These are phyloP conservation scores for Samia ricini DNA, from an alignment of 1,140 invertebrate species.

Conservation along the genomic window DNA sequence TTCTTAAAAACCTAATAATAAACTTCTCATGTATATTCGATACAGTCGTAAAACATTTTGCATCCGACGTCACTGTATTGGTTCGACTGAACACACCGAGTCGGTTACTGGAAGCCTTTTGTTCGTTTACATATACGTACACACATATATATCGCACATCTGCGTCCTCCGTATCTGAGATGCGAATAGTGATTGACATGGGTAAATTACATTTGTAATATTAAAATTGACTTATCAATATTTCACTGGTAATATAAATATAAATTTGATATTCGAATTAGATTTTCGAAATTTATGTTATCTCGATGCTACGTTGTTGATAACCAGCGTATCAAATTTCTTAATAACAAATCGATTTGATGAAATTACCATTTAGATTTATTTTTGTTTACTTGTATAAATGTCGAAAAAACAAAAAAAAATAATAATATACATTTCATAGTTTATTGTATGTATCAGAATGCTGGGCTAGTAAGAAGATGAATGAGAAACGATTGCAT, in stretches of 20 bases:
- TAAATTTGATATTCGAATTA: not conserved
- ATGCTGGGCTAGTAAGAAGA: too few species aligned
- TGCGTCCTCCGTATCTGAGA: slow-evolving; percentile 16
- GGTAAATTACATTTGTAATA: slow-evolving; percentile 12
- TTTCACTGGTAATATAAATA: not conserved
- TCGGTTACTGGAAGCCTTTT: slow-evolving; percentile 36
- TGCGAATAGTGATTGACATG: slow-evolving; percentile 24
- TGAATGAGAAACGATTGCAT: too few species aligned
- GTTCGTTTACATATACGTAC: slow-evolving; percentile 22
- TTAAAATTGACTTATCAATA: slow-evolving; percentile 8
- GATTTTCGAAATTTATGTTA: not conserved
- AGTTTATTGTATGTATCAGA: too few species aligned
- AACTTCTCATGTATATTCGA: not conserved
- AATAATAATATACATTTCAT: too few species aligned
- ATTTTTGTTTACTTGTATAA: too few species aligned
- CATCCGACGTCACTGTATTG: slow-evolving; percentile 36
- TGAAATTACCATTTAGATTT: too few species aligned
- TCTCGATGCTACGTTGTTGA: too few species aligned
- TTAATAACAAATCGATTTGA: too few species aligned
- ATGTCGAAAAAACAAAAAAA: too few species aligned
- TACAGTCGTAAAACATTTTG: slow-evolving; percentile 33
- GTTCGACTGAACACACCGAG: slow-evolving; percentile 5
- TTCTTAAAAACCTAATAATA: not conserved
- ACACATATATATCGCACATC: slow-evolving; percentile 15
- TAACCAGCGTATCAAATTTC: too few species aligned